Base-by-base conservation (phyloP, 2,113 vertebrate species). In the Ornithorhynchus anatinus region DNA sequence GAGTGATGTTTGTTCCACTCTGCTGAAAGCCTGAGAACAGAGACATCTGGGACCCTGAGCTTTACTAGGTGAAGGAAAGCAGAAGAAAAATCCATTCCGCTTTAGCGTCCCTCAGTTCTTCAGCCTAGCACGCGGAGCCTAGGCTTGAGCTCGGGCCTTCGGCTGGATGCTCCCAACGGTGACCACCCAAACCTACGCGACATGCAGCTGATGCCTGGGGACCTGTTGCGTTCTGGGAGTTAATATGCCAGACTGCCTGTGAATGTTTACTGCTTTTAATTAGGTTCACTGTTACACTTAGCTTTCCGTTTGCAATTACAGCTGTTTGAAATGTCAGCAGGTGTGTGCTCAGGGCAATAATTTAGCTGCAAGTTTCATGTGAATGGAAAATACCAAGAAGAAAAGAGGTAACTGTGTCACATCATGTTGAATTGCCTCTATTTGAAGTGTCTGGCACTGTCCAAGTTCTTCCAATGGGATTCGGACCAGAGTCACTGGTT, bases 201-300 rank as follows among this genome's bases (percentile, higher is more conserved):
- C 9, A 8, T 37, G 16, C 40, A 6, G 0, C n/a, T 13, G 19
- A 58, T 51, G 13, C 47, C 31, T 13, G 2, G 13, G n/a, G 16
- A 8, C 25, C 14, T 20, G 40, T 15, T 66, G 45, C 38, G 5
- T 38, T 47, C 2, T 20, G 15, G 31, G 56, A 25, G 2, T 58
- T 72, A 58, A 35, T 38, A 44, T 62, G 40, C 42, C 69, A 32
- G 22, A 5, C 52, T 58, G 69, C 59, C 75, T 68, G 20, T 65
- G 70, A 32, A 5, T 59, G 63, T 79, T 86, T 81, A 71, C 79
- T 53, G 32, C 59, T 82, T 45, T 79, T 81, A 72, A 82, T 81
- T 84, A 78, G 80, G 47, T 59, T 72, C 52, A 17, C 36, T 48
- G 66, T 62, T 72, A 48, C 29, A 32, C 32, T 82, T 58, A 59